These are phyloP conservation scores for Oreochromis tanganicae DNA, from an alignment of 2,113 vertebrate species.

Conservation along the genomic window DNA sequence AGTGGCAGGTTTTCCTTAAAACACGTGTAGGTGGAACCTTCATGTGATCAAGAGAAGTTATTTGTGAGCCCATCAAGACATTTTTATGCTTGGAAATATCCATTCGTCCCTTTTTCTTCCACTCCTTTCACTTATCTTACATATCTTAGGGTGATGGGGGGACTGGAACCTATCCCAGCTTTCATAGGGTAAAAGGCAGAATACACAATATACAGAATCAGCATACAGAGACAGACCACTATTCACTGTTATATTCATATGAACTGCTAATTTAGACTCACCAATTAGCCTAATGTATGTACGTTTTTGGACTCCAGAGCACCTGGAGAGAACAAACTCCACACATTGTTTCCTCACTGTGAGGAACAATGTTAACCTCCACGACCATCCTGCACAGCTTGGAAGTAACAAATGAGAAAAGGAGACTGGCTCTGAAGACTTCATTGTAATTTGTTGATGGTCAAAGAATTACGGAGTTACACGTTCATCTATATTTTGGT, in stretches of 20 bases:
- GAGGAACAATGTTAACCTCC: not conserved
- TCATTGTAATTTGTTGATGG: not conserved
- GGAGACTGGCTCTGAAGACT: not conserved
- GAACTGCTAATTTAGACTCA: not conserved
- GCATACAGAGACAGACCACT: not conserved
- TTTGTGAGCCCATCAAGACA: not conserved
- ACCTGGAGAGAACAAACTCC: not conserved
- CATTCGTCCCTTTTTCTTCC: not conserved
- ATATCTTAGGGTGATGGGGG: not conserved
- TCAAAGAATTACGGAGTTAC: not conserved
- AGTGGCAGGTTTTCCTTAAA: not conserved
- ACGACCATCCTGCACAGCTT: not conserved
- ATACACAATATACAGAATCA: not conserved
- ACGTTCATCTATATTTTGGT: not conserved
- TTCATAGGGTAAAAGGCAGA: not conserved
- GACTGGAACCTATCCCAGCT: rapidly evolving
- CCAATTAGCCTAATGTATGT: not conserved
- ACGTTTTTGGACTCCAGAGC: rapidly evolving
- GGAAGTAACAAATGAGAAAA: not conserved
- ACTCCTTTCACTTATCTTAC: not conserved
- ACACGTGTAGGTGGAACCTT: not conserved
- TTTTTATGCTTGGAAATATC: not conserved
- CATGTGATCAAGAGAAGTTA: not conserved
- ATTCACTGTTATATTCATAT: rapidly evolving
- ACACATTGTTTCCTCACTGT: rapidly evolving